These are phyloP conservation scores for Agrochola lota DNA, from an alignment of 2,888 invertebrate species.

Conservation along the genomic window DNA sequence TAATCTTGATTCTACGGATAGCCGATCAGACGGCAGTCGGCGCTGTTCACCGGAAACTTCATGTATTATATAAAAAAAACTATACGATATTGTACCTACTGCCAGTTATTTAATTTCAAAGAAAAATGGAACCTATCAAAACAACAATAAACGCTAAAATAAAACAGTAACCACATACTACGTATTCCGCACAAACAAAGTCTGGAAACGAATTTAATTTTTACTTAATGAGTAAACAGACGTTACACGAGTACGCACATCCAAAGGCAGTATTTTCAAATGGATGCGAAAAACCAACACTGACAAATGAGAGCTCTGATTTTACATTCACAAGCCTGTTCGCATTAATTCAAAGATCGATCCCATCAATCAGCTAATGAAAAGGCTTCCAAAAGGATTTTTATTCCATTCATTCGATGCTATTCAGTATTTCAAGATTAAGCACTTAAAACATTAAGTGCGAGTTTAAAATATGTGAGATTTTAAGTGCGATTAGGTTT, in stretches of 20 bases:
- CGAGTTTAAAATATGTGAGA: conserved; percentile 49
- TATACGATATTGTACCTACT: no score
- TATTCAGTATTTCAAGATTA: conserved; percentile 68
- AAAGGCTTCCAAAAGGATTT: conserved; percentile 73
- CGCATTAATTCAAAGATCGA: conserved; percentile 71
- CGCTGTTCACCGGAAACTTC: not conserved
- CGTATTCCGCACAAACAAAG: conserved; percentile 5
- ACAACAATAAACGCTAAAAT: conserved; percentile 1
- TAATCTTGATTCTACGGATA: not conserved
- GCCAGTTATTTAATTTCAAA: not conserved
- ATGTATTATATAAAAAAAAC: not conserved
- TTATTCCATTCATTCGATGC: conserved; percentile 68
- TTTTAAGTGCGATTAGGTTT: conserved; percentile 32
- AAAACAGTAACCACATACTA: not conserved
- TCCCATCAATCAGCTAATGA: conserved; percentile 76
- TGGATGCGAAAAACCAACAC: conserved; percentile 62
- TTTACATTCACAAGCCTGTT: conserved; percentile 71
- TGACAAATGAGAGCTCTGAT: conserved; percentile 72
- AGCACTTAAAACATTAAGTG: conserved; percentile 60
- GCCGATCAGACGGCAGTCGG: not conserved
- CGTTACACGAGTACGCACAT: conserved; percentile 32
- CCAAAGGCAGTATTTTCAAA: conserved; percentile 54
- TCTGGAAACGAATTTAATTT: conserved; percentile 38
- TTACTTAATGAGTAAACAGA: conserved; percentile 59
- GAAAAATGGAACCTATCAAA: not conserved